Base-by-base conservation (phyloP, 2,888 invertebrate genomes). In the Volucella inflata region DNA sequence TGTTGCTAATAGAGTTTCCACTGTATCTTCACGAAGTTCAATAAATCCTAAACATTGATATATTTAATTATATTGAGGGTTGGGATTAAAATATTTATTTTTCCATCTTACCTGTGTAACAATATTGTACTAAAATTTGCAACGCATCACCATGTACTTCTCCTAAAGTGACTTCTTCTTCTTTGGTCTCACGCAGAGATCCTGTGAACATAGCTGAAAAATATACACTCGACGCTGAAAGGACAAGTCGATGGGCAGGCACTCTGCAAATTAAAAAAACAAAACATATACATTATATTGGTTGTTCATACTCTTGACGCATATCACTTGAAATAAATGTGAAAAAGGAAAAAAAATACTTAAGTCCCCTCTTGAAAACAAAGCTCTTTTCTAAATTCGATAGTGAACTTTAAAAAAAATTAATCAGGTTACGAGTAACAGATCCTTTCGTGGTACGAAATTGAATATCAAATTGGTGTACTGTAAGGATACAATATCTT, bases 141-240 rank as follows among this genome's bases (percentile, higher is more conserved):
- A 98, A 94, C 42, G 98, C 97, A 90, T 97, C 96, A 21, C 97
- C 95, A 90, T 97, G 96, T 51, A 98, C 96, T 89, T 96, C 95
- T 87, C 96, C 95, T 88, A 98, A 93, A 79, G 95, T 96, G 46
- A 98, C 95, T 93, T 98, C 97, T 87, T 95, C 94, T 91, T 97
- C 95, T 85, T 94, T 95, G 8, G 97, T 95, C 93, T 98, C 98
- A 88, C 95, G 94, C 87, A 98, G 93, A 75, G 96, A 96, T 76
- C 96, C 96, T 36, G 97, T 98, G 91, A 98, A 98, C 98, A 98
- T 98, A 53, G 97, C 98, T 55, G 97, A 96, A 93, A 98, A 98
- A 92, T 98, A 98, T 92, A 98, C 97, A 88, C 98, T 98, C 78
- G 97, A 97, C 53, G 98, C 97, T 88, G 97, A 96, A 87, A 98